These are phyloP conservation scores for Cyphomyrus discorhynchus DNA, from an alignment of 2,113 vertebrate genomes.

Conservation along the genomic window DNA sequence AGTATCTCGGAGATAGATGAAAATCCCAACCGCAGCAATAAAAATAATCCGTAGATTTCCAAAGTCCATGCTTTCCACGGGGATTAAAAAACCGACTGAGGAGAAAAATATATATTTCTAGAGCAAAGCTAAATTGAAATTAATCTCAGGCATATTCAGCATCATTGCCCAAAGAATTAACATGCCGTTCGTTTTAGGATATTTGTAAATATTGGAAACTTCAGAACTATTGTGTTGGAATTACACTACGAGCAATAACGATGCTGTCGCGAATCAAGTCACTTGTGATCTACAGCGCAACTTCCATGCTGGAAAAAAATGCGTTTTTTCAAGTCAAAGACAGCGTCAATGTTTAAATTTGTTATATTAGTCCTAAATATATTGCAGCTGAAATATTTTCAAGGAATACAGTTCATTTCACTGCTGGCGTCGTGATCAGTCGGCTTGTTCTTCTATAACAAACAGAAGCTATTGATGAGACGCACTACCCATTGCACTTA, in stretches of 20 bases:
- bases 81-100: background rate
- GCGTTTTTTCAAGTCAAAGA: background rate
- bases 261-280: background rate
- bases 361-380: background rate
- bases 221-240: background rate
- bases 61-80: slow-evolving; percentile 1
- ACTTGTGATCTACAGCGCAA: background rate
- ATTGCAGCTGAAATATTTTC: background rate
- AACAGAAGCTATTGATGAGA: background rate
- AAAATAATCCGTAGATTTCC: background rate
- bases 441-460: background rate
- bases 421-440: background rate
- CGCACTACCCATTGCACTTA: background rate
- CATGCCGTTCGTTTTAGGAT: background rate
- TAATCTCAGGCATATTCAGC: background rate
- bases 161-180: background rate
- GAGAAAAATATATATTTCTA: background rate
- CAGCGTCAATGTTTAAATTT: background rate
- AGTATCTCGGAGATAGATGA: background rate
- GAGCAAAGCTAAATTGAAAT: background rate
- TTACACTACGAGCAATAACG: background rate
- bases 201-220: background rate
- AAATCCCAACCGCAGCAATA: slow-evolving; percentile 1
- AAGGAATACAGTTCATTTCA: background rate
- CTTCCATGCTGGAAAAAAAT: background rate